Evolutionary conservation across 2,888 invertebrate genomes (phyloP).

Genomic region (Nasonovia ribisnigri): DNA sequence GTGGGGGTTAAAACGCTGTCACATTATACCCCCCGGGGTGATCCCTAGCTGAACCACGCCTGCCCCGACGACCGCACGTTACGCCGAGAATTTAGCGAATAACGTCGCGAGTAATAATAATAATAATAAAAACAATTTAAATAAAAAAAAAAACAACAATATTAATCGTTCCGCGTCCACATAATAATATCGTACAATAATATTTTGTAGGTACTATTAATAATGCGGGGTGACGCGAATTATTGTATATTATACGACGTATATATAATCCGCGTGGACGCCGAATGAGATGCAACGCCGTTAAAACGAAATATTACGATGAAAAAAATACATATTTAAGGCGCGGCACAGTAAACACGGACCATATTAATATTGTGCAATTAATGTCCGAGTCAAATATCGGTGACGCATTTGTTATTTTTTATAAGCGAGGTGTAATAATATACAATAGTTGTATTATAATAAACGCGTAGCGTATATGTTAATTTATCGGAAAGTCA

Average conservation of each 20-base stretch:
- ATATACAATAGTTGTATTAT: no score
- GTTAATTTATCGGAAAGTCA: background rate
- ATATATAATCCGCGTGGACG: background rate
- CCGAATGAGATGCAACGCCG: background rate
- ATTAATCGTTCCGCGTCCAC: background rate
- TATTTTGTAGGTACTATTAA: background rate
- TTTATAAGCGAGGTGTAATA: background rate
- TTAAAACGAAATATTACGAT: background rate
- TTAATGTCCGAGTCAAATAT: background rate
- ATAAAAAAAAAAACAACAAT: constrained; percentile 16
- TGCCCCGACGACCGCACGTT: background rate
- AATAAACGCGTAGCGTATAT: background rate
- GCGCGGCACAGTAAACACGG: background rate
- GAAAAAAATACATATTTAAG: background rate
- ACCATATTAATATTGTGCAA: background rate
- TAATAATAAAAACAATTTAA: background rate
- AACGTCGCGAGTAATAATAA: background rate
- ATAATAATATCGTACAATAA: background rate
- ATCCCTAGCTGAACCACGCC: background rate
- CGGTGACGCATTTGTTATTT: background rate
- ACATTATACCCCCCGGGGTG: background rate
- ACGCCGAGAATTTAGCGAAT: background rate
- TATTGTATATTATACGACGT: background rate
- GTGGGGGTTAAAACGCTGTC: background rate
- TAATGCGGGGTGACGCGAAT: background rate